Percentiles rank a stretch among this genome's conserved stretches.
Evolutionary conservation across 2,797 vertebrate species (phyloP).

Genomic region (Cossypha heuglini): DNA sequence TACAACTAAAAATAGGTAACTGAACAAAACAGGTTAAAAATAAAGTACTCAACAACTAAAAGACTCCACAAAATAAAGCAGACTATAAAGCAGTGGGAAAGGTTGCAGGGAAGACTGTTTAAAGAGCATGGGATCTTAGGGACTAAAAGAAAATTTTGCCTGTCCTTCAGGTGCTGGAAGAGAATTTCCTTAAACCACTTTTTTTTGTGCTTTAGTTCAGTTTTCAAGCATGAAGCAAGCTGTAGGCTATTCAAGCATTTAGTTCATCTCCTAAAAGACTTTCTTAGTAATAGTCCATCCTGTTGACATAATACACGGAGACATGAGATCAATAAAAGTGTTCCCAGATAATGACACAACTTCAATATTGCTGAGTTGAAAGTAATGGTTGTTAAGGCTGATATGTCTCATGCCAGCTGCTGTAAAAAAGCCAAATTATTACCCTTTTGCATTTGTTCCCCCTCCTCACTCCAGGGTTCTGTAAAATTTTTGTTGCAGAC

Average conservation of each 20-base stretch:
- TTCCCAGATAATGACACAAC: background rate
- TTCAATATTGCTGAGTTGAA: background rate
- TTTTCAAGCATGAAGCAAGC: background rate
- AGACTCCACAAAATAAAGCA: background rate
- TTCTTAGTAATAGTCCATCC: background rate
- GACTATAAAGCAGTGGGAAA: background rate
- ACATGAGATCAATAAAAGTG: background rate
- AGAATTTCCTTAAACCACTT: background rate
- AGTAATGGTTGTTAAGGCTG: background rate
- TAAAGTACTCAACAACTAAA: background rate
- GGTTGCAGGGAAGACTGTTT: background rate
- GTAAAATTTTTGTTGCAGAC: constrained; percentile 38
- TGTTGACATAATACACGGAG: background rate
- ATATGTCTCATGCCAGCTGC: background rate
- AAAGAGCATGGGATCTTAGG: background rate
- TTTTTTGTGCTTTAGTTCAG: background rate
- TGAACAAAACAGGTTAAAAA: background rate
- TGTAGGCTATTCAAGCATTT: background rate
- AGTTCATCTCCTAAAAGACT: background rate
- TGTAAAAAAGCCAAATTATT: constrained; percentile 32
- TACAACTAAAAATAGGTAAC: background rate
- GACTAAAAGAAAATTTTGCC: background rate
- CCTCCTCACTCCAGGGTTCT: constrained; percentile 15
- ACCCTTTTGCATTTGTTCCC: background rate
- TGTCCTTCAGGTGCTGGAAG: background rate